Conservation (phyloP, 2,113 vertebrate species). For the Pachypanchax playfairii region DNA sequence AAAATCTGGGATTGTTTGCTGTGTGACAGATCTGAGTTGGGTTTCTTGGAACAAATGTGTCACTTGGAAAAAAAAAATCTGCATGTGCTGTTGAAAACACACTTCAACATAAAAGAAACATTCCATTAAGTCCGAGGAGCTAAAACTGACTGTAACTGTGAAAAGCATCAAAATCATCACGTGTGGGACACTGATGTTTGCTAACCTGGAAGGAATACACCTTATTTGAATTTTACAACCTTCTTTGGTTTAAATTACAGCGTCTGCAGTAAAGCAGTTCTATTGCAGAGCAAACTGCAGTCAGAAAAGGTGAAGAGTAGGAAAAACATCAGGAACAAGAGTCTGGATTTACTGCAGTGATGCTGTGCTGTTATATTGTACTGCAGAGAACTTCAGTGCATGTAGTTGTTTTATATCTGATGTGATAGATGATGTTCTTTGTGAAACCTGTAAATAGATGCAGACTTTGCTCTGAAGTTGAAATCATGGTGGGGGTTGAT, state of each 20-base stretch:
- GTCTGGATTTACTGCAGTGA: too few species aligned
- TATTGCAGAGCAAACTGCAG: slow-evolving; percentile 3
- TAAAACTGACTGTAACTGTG: too few species aligned
- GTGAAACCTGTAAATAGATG: not conserved
- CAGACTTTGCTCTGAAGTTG: slow-evolving; percentile 10
- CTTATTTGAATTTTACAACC: too few species aligned
- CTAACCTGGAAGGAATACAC: too few species aligned
- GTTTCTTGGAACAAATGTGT: not conserved
- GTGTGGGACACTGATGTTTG: too few species aligned
- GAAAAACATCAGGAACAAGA: not conserved
- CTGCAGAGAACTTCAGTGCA: slow-evolving; percentile 2
- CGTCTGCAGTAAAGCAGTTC: not conserved
- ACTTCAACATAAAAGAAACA: not conserved
- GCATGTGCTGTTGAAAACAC: too few species aligned
- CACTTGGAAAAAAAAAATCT: not conserved
- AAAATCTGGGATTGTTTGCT: not conserved
- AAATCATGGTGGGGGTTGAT: not conserved
- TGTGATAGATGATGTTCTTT: not conserved
- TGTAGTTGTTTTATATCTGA: not conserved
- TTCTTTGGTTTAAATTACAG: too few species aligned
- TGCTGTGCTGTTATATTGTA: too few species aligned
- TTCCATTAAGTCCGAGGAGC: not conserved
- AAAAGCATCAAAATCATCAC: too few species aligned
- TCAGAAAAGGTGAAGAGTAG: not conserved
- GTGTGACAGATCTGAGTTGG: not conserved